Conservation (phyloP, 2,888 invertebrate species). For the Hipparchia semele region DNA sequence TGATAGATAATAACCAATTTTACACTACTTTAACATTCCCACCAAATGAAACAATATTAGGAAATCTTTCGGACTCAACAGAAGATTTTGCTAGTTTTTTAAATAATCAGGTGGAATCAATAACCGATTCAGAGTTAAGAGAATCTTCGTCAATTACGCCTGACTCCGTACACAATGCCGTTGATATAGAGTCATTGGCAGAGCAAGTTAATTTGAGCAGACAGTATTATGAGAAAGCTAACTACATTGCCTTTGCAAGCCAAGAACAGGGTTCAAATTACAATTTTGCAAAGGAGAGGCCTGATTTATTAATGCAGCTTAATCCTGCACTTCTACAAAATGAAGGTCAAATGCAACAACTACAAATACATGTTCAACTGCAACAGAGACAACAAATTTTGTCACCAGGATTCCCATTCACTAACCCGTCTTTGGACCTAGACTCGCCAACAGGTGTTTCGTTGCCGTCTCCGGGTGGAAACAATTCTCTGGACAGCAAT, state of each 20-base stretch:
- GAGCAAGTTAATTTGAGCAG: constrained; percentile 88
- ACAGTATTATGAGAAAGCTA: constrained; percentile 80
- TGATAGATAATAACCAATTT: constrained; percentile 92
- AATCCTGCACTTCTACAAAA: constrained; percentile 80
- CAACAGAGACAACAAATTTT: constrained; percentile 86
- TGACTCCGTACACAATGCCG: constrained; percentile 84
- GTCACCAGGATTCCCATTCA: constrained; percentile 84
- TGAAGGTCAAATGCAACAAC: constrained; percentile 85
- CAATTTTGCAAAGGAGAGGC: constrained; percentile 84
- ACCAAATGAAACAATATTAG: constrained; percentile 90
- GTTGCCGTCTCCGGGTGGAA: constrained; percentile 90
- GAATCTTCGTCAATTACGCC: constrained; percentile 89
- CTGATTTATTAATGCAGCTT: constrained; percentile 83
- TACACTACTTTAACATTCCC: constrained; percentile 92
- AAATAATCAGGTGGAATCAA: constrained; percentile 87
- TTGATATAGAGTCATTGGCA: constrained; percentile 89
- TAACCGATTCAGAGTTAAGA: constrained; percentile 85
- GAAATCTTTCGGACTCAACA: constrained; percentile 90
- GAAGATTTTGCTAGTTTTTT: constrained; percentile 90
- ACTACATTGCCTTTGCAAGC: constrained; percentile 73
- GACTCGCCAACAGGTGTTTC: constrained; percentile 90
- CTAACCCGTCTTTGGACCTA: constrained; percentile 87
- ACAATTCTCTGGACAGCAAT: constrained; percentile 87
- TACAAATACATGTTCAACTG: constrained; percentile 88
- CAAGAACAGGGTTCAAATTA: constrained; percentile 83